Evolutionary conservation across 2,888 invertebrate species (phyloP).

Genomic region (Drosophila peninsularis): DNA sequence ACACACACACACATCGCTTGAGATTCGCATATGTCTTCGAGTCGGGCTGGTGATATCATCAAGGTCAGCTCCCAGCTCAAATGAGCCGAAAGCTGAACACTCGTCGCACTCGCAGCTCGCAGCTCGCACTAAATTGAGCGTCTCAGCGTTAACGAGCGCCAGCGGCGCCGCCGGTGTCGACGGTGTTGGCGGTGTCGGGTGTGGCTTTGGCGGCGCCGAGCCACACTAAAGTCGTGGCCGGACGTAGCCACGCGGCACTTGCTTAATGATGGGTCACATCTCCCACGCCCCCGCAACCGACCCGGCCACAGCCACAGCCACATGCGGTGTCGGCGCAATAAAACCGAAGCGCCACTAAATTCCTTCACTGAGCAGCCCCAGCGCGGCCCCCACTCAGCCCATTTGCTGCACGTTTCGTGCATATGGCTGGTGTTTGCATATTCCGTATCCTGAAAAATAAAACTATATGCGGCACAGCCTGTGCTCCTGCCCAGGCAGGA

Average conservation of each 20-base stretch:
- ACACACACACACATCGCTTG: conserved; percentile 24
- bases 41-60: conserved; percentile 69
- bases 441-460: conserved; percentile 36
- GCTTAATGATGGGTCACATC: conserved; percentile 61
- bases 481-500: background rate
- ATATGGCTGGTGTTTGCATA: conserved; percentile 27
- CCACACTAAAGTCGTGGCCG: conserved; percentile 65
- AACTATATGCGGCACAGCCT: conserved; percentile 15
- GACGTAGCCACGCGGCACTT: conserved; percentile 70
- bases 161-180: conserved; percentile 50
- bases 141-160: conserved; percentile 73
- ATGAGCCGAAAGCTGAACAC: conserved; percentile 58
- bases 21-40: conserved; percentile 66
- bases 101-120: conserved; percentile 45
- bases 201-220: conserved; percentile 29
- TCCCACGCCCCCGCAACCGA: conserved; percentile 21
- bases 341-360: conserved; percentile 61
- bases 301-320: conserved; percentile 41
- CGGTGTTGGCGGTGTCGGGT: conserved; percentile 15
- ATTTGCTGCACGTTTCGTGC: conserved; percentile 9
- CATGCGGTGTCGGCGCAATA: conserved; percentile 68
- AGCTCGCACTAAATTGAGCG: conserved; percentile 74
- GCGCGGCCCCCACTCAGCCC: background rate
- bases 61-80: conserved; percentile 64
- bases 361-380: conserved; percentile 17